These are phyloP conservation scores for Nasonovia ribisnigri DNA, from an alignment of 2,888 invertebrate genomes.

Conservation along the genomic window DNA sequence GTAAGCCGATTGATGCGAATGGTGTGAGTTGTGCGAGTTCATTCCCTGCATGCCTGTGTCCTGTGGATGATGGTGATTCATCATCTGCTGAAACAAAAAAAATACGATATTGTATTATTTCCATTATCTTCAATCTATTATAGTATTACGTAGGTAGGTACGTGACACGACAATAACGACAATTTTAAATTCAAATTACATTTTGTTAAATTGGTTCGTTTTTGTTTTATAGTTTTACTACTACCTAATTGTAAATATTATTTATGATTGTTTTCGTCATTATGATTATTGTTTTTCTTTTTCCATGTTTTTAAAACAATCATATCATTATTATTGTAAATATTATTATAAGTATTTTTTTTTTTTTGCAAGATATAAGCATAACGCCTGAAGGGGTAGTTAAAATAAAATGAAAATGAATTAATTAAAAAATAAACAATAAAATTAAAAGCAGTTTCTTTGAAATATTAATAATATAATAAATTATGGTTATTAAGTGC, in stretches of 20 bases:
- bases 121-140: neutral
- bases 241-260: neutral
- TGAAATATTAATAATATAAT: neutral
- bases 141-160: neutral
- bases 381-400: neutral
- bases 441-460: neutral
- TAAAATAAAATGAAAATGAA: neutral
- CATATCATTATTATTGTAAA: neutral
- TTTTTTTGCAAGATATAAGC: neutral
- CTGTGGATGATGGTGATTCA: slow-evolving; percentile 57
- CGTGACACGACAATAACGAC: neutral
- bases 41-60: slow-evolving; percentile 57
- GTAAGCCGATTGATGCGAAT: slow-evolving; percentile 65
- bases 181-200: neutral
- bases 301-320: neutral
- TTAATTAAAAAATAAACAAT: neutral
- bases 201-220: neutral
- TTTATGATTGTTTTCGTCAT: neutral
- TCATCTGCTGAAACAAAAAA: slow-evolving; percentile 55
- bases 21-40: slow-evolving; percentile 60
- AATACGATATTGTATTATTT: neutral
- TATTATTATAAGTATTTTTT: neutral
- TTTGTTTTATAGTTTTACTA: neutral
- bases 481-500: neutral
- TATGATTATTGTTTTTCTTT: neutral